phyloP scores from a whole-genome alignment of 2,113 vertebrate genomes.

The Cryptotis parvus region DNA sequence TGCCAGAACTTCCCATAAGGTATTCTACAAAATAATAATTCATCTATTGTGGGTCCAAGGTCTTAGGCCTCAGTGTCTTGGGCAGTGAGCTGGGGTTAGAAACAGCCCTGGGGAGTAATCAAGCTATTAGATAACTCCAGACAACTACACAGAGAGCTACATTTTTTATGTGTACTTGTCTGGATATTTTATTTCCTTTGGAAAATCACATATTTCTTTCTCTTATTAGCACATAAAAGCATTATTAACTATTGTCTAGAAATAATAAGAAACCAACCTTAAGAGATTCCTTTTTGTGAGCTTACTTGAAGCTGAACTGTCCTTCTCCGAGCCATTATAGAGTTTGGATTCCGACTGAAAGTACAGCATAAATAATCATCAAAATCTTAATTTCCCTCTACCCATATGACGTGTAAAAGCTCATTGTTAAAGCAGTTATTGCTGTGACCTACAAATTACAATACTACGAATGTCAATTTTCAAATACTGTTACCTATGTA shows the following conservation, averaged over 20 bases:
- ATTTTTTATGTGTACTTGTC: background rate
- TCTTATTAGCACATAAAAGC: conserved; percentile 14
- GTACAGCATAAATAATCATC: conserved; percentile 51
- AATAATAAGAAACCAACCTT: conserved; percentile 90
- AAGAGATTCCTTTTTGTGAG: conserved; percentile 99
- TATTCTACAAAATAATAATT: background rate
- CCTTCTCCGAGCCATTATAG: conserved; percentile 99
- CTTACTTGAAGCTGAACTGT: conserved; percentile 94
- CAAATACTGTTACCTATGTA: background rate
- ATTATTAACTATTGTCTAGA: background rate
- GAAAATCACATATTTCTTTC: background rate
- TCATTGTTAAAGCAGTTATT: background rate
- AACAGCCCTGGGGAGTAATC: background rate
- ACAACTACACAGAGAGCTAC: background rate
- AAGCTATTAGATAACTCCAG: background rate
- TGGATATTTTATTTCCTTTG: conserved; percentile 12
- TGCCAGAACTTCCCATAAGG: background rate
- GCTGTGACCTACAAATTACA: background rate
- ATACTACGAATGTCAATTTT: background rate
- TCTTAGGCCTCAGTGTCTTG: too few relatives aligned
- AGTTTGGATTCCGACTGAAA: conserved; percentile 98
- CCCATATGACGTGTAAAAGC: background rate
- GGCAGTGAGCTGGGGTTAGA: background rate
- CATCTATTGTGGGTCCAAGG: background rate
- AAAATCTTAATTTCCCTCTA: conserved; percentile 33